phyloP scores from a whole-genome alignment of 2,888 invertebrate genomes.

The Vanessa cardui region DNA sequence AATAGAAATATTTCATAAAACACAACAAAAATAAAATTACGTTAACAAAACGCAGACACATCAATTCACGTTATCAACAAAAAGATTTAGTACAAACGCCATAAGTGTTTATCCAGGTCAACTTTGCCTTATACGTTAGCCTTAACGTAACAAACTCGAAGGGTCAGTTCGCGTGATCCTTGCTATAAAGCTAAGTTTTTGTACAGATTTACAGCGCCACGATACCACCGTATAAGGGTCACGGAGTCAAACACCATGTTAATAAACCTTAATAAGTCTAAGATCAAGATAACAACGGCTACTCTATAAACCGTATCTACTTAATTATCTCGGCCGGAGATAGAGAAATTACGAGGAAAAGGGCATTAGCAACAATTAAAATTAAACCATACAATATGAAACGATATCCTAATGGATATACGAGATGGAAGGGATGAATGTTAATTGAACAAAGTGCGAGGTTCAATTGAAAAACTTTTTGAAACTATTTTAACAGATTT shows the following conservation, averaged over 20 bases:
- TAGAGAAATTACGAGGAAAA: constrained; percentile 37
- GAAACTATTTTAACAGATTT: no score
- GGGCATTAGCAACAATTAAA: constrained; percentile 37
- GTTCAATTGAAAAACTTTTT: no score
- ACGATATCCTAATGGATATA: background rate
- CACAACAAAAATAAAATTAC: background rate
- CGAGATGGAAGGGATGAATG: background rate
- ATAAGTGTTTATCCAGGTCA: constrained; percentile 38
- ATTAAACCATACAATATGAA: constrained; percentile 1
- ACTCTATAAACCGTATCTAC: constrained; percentile 59
- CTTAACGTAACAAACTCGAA: constrained; percentile 60
- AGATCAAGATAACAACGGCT: constrained; percentile 53
- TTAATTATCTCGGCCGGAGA: constrained; percentile 48
- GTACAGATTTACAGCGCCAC: constrained; percentile 67
- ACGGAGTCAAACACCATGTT: constrained; percentile 69
- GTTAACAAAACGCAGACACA: constrained; percentile 32
- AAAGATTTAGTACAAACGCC: constrained; percentile 36
- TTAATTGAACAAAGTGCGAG: no score
- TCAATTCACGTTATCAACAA: constrained; percentile 36
- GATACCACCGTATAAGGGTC: constrained; percentile 68
- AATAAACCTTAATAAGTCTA: constrained; percentile 71
- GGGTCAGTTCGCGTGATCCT: constrained; percentile 76
- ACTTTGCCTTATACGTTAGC: constrained; percentile 36
- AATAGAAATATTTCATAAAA: background rate
- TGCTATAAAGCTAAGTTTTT: constrained; percentile 73